Evolutionary conservation across 2,888 invertebrate genomes (phyloP), one percentile per base, ranked within the genome.

Genomic region (Venusia cambrica): DNA sequence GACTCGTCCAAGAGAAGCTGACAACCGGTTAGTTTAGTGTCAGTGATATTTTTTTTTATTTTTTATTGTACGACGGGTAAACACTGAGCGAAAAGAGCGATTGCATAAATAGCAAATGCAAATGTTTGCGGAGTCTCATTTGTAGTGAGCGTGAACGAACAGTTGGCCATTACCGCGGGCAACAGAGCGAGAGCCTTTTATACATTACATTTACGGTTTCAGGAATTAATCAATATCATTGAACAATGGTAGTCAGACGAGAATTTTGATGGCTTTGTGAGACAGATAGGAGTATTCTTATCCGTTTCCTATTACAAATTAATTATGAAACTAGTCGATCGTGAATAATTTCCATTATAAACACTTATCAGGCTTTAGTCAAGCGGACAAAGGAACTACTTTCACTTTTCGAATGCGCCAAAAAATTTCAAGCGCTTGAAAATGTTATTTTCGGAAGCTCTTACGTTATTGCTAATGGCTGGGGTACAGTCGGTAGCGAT

Each of bases 401-500:
- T 46, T 49, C 49, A 44, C 49, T 42, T 44, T 28, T 38, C 14
- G 38, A 33, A 32, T 27, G 36, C 9, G 30, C n/a, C 38, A 25
- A 45, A 36, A 37, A 38, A 36, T 13, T 27, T 20, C 25, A 30
- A 46, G 33, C 24, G 29, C 30, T 33, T 31, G 30, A 21, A 38
- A 38, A 42, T 30, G 28, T 28, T 46, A 44, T 41, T 42, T 44
- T 39, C 10, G 41, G 32, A 30, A 21, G 6, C 12, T 33, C 20
- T 26, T 38, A 10, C 35, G 26, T 25, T 36, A 45, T n/a, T n/a
- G n/a, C n/a, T n/a, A n/a, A n/a, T n/a, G 11, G 29, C 25, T 5
- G 7, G 4, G 12, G 12, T 17, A 28, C 14, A 28, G 17, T 18
- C 17, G n/a, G n/a, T n/a, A n/a, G n/a, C n/a, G n/a, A n/a, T n/a